Percentiles rank a stretch among this genome's conserved stretches.
These are phyloP conservation scores for Hyperopisus bebe DNA, from an alignment of 2,113 vertebrate species.

Conservation along the genomic window DNA sequence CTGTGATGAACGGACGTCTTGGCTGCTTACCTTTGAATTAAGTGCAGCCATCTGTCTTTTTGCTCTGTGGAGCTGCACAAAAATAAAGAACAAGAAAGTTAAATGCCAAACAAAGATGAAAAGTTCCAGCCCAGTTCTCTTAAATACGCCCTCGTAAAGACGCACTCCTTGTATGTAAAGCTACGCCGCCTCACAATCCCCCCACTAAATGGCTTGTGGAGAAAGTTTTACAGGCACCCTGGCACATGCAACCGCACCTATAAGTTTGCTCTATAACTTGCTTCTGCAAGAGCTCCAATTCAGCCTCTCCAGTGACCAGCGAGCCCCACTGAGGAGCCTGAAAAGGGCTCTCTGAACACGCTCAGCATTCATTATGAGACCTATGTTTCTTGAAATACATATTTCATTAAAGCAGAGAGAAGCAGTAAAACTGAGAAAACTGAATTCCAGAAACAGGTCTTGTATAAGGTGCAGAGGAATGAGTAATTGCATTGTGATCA, in stretches of 20 bases:
- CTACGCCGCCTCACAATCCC: too few relatives aligned
- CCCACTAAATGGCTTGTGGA: not conserved
- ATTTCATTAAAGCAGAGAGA: not conserved
- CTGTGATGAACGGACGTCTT: not conserved
- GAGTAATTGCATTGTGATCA: not conserved
- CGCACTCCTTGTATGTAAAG: not conserved
- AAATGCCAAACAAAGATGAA: not conserved
- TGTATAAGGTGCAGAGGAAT: not conserved
- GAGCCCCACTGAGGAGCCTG: not conserved
- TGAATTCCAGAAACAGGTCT: not conserved
- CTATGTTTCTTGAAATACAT: not conserved
- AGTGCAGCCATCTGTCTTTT: conserved; percentile 82
- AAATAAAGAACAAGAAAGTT: conserved; percentile 8
- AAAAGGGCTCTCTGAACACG: not conserved
- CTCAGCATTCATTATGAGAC: not conserved
- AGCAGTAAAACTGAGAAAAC: not conserved
- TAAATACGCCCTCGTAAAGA: not conserved
- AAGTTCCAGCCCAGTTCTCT: not conserved
- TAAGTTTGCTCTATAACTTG: not conserved
- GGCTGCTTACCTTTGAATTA: conserved; percentile 75
- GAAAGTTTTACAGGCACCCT: not conserved
- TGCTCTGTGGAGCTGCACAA: conserved; percentile 72
- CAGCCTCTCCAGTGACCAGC: not conserved
- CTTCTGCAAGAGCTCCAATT: not conserved
- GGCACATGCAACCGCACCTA: not conserved